Conservation (phyloP, 2,888 invertebrate genomes). For the Harmothoe impar region DNA sequence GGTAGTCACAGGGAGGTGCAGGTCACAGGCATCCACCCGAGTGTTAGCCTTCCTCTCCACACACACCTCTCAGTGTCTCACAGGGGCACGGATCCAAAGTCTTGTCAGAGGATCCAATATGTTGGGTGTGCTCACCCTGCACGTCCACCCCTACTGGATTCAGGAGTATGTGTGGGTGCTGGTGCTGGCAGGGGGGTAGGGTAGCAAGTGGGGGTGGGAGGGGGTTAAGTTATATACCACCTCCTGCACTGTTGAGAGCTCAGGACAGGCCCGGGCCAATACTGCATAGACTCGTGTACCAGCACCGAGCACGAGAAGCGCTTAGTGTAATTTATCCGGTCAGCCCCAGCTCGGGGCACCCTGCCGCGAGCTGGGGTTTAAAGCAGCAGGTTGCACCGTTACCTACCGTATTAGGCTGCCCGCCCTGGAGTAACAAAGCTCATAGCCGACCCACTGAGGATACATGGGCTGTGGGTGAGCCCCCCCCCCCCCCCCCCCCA, state of each 20-base stretch:
- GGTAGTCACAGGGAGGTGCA: background rate
- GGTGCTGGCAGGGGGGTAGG: background rate
- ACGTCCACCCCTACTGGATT: slow-evolving; percentile 10
- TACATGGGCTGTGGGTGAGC: too few relatives aligned
- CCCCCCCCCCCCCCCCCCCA: too few relatives aligned
- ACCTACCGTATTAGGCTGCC: slow-evolving; percentile 29
- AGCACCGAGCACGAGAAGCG: background rate
- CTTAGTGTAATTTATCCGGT: slow-evolving; percentile 31
- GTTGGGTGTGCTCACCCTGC: background rate
- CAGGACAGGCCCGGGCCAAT: slow-evolving; percentile 8
- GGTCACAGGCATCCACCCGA: background rate
- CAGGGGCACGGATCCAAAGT: background rate
- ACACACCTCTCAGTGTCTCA: background rate
- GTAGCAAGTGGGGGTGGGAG: too few relatives aligned
- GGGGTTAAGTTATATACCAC: slow-evolving; percentile 2
- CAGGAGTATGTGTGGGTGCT: background rate
- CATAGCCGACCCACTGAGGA: background rate
- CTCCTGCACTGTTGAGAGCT: background rate
- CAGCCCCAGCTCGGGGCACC: background rate
- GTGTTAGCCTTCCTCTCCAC: background rate
- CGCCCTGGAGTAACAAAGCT: slow-evolving; percentile 29
- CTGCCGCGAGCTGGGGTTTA: slow-evolving; percentile 16
- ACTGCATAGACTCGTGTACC: background rate
- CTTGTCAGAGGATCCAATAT: background rate
- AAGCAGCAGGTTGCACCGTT: slow-evolving; percentile 27